These are phyloP conservation scores for Pantherophis alleghaniensis DNA, from an alignment of 2,797 vertebrate species.

Conservation along the genomic window DNA sequence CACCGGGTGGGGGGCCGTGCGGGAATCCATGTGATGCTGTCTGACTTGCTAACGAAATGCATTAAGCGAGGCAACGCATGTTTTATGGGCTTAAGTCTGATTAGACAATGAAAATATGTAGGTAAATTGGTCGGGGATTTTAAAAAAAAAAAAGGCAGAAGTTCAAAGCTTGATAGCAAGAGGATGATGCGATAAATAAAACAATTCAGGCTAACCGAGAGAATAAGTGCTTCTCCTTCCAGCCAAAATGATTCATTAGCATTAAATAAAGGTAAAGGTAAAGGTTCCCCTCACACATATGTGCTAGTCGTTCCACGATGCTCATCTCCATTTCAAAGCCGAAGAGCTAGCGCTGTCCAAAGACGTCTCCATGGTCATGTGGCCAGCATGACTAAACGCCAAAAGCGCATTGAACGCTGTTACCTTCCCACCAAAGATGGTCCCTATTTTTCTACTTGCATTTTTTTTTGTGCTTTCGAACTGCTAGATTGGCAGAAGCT, in stretches of 20 bases:
- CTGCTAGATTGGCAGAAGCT: no score
- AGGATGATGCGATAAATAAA: slow-evolving; percentile 81
- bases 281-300: no score
- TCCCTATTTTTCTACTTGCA: no score
- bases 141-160: slow-evolving; percentile 55
- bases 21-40: slow-evolving; percentile 60
- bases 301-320: no score
- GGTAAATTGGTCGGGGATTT: slow-evolving; percentile 60
- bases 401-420: no score
- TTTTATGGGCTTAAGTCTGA: slow-evolving; percentile 72
- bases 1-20: not conserved
- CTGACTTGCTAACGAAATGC: slow-evolving; percentile 74
- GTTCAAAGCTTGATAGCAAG: slow-evolving; percentile 77
- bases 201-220: slow-evolving; percentile 80
- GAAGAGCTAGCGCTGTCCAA: no score
- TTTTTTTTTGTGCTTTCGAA: no score
- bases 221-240: slow-evolving; percentile 79
- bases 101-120: slow-evolving; percentile 75
- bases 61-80: slow-evolving; percentile 74
- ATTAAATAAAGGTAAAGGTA: not conserved
- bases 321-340: no score
- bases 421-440: no score
- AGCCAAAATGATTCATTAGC: not conserved
- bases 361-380: no score
- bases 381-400: no score